Evolutionary conservation across 2,888 invertebrate genomes (phyloP).

Genomic region (Petrophora chlorosata): DNA sequence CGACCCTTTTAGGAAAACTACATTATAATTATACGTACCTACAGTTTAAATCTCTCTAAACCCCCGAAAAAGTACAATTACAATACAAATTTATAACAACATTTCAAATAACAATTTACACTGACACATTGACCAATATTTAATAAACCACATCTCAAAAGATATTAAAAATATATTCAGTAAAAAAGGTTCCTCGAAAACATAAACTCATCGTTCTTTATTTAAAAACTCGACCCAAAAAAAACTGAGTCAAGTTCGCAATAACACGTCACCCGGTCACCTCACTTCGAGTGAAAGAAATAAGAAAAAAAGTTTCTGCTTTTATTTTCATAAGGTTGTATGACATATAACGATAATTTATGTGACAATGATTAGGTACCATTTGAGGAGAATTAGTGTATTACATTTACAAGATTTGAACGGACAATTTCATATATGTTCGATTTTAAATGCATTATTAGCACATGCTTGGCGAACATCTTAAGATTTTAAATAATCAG

Average conservation of each 20-base stretch:
- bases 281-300: constrained; percentile 3
- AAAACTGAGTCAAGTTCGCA: constrained; percentile 69
- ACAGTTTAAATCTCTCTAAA: too few relatives aligned
- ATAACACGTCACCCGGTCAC: constrained; percentile 47
- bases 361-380: too few relatives aligned
- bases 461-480: too few relatives aligned
- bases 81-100: not conserved
- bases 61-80: not conserved
- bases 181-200: constrained; percentile 18
- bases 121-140: constrained; percentile 5
- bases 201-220: constrained; percentile 32
- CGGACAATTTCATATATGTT: too few relatives aligned
- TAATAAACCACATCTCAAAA: not conserved
- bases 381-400: too few relatives aligned
- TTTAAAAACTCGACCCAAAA: constrained; percentile 53
- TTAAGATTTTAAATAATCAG: too few relatives aligned
- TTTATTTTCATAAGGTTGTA: not conserved
- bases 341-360: too few relatives aligned
- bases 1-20: too few relatives aligned
- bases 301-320: too few relatives aligned
- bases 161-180: not conserved
- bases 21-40: too few relatives aligned
- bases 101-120: not conserved
- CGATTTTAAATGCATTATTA: too few relatives aligned
- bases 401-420: too few relatives aligned